These are phyloP conservation scores for Zoanthus solanderi DNA, from an alignment of 92 coral and sea anemone genomes.

Conservation along the genomic window DNA sequence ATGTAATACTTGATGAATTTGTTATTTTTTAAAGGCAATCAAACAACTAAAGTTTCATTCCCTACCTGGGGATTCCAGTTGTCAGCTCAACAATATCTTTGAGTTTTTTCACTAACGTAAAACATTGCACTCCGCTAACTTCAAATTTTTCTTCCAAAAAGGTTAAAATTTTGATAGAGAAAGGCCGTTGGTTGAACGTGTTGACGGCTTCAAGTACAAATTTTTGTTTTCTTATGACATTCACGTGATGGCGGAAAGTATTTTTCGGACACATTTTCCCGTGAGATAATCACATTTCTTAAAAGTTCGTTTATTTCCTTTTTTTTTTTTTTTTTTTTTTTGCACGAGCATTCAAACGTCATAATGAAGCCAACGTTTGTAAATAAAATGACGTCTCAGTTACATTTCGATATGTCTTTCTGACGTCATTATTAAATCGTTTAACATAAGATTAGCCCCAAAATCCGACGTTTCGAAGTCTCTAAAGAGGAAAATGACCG, in stretches of 20 bases:
- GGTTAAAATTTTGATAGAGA: conserved; percentile 6
- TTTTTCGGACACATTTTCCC: neutral
- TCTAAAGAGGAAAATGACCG: no score
- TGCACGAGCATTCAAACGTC: neutral
- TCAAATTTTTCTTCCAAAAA: conserved; percentile 27
- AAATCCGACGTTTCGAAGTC: no score
- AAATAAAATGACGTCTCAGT: no score
- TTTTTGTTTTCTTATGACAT: conserved; percentile 10
- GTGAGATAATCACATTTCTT: neutral
- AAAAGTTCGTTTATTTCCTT: neutral
- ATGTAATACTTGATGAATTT: no score
- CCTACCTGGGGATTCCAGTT: conserved; percentile 35
- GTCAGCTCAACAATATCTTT: conserved; percentile 30
- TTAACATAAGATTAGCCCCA: no score
- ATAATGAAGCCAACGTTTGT: neutral
- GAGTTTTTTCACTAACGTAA: conserved; percentile 10
- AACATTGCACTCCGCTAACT: neutral
- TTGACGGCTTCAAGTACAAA: neutral
- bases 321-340: no score
- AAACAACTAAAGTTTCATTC: neutral
- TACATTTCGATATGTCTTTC: no score
- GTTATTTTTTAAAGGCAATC: no score
- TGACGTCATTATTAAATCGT: no score
- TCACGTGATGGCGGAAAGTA: neutral
- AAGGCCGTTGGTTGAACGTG: neutral